Evolutionary conservation across 2,888 invertebrate species (phyloP).

Genomic region (Chloroclystis v-ata): DNA sequence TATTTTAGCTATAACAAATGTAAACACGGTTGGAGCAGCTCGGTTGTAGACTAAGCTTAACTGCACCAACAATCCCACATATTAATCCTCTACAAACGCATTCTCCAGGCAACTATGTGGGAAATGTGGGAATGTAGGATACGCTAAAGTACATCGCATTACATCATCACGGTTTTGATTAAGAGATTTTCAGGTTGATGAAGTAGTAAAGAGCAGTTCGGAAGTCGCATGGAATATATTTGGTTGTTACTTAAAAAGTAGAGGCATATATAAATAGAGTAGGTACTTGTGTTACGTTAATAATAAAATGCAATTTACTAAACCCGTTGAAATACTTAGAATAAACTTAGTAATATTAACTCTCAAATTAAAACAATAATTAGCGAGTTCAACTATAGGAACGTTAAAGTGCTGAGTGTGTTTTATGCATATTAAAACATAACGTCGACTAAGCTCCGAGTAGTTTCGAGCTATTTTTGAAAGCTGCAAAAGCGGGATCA

Average conservation of each 20-base stretch:
- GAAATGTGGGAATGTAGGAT: slow-evolving; percentile 1
- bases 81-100: slow-evolving; percentile 13
- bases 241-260: too few relatives aligned
- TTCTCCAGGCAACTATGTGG: slow-evolving; percentile 1
- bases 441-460: slow-evolving; percentile 26
- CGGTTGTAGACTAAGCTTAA: slow-evolving; percentile 16
- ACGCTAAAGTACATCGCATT: slow-evolving; percentile 2
- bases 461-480: slow-evolving; percentile 40
- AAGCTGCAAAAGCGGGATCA: slow-evolving; percentile 37
- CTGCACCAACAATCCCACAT: slow-evolving; percentile 12
- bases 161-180: slow-evolving; percentile 5
- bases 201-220: slow-evolving; percentile 6
- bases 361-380: slow-evolving; percentile 31
- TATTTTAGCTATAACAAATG: slow-evolving; percentile 45
- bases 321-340: slow-evolving; percentile 14
- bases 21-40: slow-evolving; percentile 20
- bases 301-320: neutral
- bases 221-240: too few relatives aligned
- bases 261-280: too few relatives aligned
- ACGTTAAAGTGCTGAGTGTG: slow-evolving; percentile 28
- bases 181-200: slow-evolving; percentile 4
- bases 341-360: slow-evolving; percentile 12
- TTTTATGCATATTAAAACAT: slow-evolving; percentile 34
- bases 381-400: slow-evolving; percentile 28
- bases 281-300: too few relatives aligned